phyloP scores from a whole-genome alignment of 2,888 invertebrate genomes.

The Dascillus cervinus region DNA sequence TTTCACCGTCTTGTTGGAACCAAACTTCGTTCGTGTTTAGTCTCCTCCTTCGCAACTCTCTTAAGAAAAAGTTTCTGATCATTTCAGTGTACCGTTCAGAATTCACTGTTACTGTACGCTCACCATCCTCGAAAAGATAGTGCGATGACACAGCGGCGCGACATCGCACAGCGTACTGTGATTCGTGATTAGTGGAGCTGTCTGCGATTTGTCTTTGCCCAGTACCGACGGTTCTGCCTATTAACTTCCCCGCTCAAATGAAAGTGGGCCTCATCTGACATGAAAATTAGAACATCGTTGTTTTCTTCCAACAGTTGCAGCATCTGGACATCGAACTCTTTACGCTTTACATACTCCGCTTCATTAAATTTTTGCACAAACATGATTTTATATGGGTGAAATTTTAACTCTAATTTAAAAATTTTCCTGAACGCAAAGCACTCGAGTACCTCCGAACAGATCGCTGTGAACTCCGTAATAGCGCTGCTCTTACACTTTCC shows the following conservation, averaged over 20 bases:
- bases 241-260: conserved; percentile 8
- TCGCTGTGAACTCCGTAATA: background rate
- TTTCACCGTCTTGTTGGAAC: background rate
- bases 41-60: background rate
- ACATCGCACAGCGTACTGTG: conserved; percentile 9
- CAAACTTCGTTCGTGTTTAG: background rate
- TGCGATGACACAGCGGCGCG: conserved; percentile 4
- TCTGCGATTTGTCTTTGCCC: conserved; percentile 12
- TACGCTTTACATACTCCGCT: background rate
- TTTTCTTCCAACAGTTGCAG: background rate
- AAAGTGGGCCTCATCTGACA: conserved; percentile 11
- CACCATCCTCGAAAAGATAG: conserved; percentile 1
- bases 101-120: background rate
- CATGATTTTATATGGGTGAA: background rate
- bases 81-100: background rate
- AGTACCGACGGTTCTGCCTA: conserved; percentile 15
- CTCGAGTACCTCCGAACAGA: no score
- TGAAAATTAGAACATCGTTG: conserved; percentile 3
- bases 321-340: background rate
- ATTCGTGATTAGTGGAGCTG: conserved; percentile 12
- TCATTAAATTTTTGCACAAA: conserved; percentile 1
- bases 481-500: background rate
- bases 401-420: background rate
- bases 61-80: background rate
- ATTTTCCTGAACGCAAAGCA: no score